A percentile compares a stretch with the other conserved stretches of the same genome.
These are phyloP conservation scores for Porites cylindrica DNA, from an alignment of 92 coral and sea anemone species.

Conservation along the genomic window DNA sequence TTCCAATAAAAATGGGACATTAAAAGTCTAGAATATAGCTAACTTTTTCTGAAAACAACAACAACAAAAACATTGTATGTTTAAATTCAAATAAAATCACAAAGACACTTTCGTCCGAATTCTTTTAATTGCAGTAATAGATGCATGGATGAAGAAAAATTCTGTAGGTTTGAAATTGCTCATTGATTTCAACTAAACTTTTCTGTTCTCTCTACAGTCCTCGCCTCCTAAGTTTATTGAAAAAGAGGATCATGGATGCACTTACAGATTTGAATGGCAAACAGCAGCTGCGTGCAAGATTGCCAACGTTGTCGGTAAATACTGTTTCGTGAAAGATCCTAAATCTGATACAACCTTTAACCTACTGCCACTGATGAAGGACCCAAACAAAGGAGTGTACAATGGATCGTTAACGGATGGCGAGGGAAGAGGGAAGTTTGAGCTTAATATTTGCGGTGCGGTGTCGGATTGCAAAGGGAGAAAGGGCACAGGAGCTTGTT, in stretches of 20 bases:
- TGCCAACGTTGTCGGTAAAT: slow-evolving; percentile 56
- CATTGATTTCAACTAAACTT: not conserved
- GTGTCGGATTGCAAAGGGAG: slow-evolving; percentile 10
- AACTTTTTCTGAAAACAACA: no score
- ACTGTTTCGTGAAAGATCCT: slow-evolving; percentile 77
- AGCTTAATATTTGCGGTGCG: slow-evolving; percentile 75
- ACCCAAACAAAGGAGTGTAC: not conserved
- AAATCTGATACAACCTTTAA: slow-evolving; percentile 81
- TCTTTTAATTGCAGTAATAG: no score
- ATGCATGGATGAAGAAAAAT: no score
- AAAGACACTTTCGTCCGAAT: no score
- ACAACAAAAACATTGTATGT: no score
- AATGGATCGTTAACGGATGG: slow-evolving; percentile 21
- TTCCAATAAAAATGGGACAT: no score
- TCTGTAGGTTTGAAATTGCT: not conserved
- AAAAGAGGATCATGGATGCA: slow-evolving; percentile 37
- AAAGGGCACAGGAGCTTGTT: slow-evolving; percentile 58
- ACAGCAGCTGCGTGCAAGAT: slow-evolving; percentile 89
- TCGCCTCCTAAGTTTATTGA: slow-evolving; percentile 67
- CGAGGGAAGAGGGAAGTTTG: slow-evolving; percentile 44
- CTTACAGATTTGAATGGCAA: slow-evolving; percentile 82
- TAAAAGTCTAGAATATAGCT: no score
- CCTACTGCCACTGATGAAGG: slow-evolving; percentile 56
- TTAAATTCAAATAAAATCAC: no score
- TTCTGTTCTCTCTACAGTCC: slow-evolving; percentile 40